These are phyloP conservation scores for Syngnathus acus DNA, from an alignment of 2,797 vertebrate species.

Conservation along the genomic window DNA sequence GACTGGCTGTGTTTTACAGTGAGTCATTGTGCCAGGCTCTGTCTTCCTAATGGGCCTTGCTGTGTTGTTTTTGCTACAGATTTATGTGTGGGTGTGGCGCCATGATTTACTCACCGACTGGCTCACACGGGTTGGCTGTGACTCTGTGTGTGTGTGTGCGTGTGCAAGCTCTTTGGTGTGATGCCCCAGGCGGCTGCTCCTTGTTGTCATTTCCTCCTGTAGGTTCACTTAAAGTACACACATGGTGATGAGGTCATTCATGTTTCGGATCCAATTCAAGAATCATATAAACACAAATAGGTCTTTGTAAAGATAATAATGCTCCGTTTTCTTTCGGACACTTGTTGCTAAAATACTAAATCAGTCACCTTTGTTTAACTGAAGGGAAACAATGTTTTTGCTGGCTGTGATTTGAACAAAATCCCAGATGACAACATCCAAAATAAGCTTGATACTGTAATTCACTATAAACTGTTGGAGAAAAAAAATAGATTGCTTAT, in stretches of 20 bases:
- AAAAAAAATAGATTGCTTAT: not conserved
- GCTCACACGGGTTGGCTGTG: slow-evolving; percentile 50
- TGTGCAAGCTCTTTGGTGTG: slow-evolving; percentile 6
- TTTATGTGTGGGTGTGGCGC: slow-evolving; percentile 60
- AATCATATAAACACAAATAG: not conserved
- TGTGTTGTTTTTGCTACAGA: slow-evolving; percentile 60
- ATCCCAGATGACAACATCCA: not conserved
- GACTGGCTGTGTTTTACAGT: slow-evolving; percentile 61
- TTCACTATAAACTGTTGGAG: not conserved
- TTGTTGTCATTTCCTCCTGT: slow-evolving; percentile 22
- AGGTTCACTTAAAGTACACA: slow-evolving; percentile 40
- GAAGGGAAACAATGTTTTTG: not conserved
- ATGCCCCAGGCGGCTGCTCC: slow-evolving; percentile 16
- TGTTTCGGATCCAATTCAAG: not conserved
- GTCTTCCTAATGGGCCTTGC: slow-evolving; percentile 51
- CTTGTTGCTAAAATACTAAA: not conserved
- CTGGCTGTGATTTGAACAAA: not conserved
- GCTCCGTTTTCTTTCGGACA: not conserved
- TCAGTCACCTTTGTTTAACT: not conserved
- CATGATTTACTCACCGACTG: slow-evolving; percentile 64
- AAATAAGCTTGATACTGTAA: not conserved
- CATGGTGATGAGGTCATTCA: not conserved
- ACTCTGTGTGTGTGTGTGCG: slow-evolving; percentile 8
- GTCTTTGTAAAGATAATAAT: not conserved
- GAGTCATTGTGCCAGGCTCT: slow-evolving; percentile 58